Evolutionary conservation across 2,888 invertebrate species (phyloP).

Genomic region (Metacarcinus magister): DNA sequence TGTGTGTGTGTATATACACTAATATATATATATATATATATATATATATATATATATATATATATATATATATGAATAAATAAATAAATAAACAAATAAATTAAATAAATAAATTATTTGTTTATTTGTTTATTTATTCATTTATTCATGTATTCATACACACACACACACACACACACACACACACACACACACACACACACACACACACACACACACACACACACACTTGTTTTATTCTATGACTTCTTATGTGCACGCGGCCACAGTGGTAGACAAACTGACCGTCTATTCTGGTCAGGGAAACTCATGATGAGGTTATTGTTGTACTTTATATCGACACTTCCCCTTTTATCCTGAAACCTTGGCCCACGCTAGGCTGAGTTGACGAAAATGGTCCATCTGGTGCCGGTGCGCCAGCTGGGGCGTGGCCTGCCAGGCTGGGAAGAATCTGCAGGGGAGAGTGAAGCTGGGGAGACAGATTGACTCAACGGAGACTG

Average conservation of each 20-base stretch:
- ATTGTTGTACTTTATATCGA: background rate
- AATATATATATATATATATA: too few relatives aligned
- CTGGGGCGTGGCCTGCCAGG: background rate
- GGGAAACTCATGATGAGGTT: background rate
- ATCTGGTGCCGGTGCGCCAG: slow-evolving; percentile 5
- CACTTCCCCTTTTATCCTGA: background rate
- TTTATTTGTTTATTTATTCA: too few relatives aligned
- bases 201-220: too few relatives aligned
- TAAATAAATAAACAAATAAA: too few relatives aligned
- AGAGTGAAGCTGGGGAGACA: background rate
- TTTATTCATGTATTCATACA: too few relatives aligned
- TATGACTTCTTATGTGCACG: background rate
- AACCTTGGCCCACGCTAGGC: background rate
- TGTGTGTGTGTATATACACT: too few relatives aligned
- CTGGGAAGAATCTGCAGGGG: background rate
- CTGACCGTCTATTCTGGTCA: background rate
- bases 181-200: too few relatives aligned
- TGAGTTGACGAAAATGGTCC: background rate
- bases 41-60: too few relatives aligned
- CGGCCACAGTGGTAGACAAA: background rate
- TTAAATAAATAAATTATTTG: too few relatives aligned
- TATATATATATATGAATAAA: too few relatives aligned
- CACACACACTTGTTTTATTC: too few relatives aligned
- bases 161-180: too few relatives aligned
- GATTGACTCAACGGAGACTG: background rate